A percentile compares a stretch with the other conserved stretches of the same genome.
Conservation (phyloP, 2,797 vertebrate genomes). For the Xerus rutilus region DNA sequence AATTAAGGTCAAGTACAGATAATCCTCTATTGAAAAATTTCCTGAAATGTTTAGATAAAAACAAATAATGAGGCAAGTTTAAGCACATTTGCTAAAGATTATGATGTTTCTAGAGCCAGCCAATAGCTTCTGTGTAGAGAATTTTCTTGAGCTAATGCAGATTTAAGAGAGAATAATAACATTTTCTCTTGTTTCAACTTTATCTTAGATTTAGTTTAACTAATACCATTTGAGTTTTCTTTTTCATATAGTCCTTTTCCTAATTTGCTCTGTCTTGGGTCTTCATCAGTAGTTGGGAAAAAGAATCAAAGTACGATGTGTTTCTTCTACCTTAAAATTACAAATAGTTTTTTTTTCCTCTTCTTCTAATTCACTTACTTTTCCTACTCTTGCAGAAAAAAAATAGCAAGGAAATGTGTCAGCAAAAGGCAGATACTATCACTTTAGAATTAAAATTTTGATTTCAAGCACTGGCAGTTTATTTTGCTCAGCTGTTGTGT, state of each 20-base stretch:
- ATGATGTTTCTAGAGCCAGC: neutral
- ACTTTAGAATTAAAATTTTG: conserved; percentile 53
- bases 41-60: conserved; percentile 18
- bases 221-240: neutral
- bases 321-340: neutral
- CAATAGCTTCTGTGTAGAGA: neutral
- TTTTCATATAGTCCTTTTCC: neutral
- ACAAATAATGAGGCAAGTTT: neutral
- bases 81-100: neutral
- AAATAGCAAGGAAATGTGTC: conserved; percentile 13
- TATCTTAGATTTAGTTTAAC: neutral
- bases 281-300: neutral
- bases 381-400: conserved; percentile 41
- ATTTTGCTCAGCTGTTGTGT: conserved; percentile 26
- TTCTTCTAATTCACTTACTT: conserved; percentile 33
- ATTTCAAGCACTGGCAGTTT: conserved; percentile 10
- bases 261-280: neutral
- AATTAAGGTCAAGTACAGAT: neutral
- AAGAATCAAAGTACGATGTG: neutral
- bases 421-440: neutral
- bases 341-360: neutral
- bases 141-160: neutral
- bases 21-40: neutral
- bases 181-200: neutral
- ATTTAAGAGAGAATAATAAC: neutral